These are phyloP conservation scores for Alaudala cheleensis DNA, from an alignment of 2,113 vertebrate genomes.

Conservation along the genomic window DNA sequence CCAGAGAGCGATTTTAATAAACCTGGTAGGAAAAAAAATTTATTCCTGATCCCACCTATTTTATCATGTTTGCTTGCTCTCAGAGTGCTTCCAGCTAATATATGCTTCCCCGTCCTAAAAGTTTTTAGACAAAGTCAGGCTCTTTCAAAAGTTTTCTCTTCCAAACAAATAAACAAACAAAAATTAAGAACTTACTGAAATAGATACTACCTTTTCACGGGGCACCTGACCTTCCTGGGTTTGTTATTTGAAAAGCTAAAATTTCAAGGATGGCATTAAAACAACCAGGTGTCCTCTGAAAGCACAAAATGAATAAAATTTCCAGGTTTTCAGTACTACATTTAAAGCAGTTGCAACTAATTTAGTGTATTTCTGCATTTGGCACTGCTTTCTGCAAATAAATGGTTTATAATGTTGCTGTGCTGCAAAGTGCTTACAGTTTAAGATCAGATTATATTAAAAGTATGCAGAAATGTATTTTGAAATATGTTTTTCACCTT, in stretches of 20 bases:
- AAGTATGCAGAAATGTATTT: neutral
- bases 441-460: neutral
- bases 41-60: neutral
- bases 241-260: neutral
- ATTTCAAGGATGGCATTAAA: neutral
- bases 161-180: neutral
- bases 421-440: neutral
- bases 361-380: neutral
- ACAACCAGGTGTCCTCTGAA: neutral
- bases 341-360: neutral
- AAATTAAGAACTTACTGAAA: neutral
- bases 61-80: neutral
- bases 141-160: neutral
- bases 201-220: neutral
- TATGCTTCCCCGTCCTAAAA: neutral
- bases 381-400: neutral
- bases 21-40: fast-evolving
- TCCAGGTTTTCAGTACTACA: neutral
- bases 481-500: conserved; percentile 20
- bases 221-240: neutral
- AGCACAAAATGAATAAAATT: neutral
- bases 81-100: neutral
- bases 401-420: neutral
- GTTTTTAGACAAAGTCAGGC: neutral
- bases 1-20: neutral